Conservation (phyloP, 64 coral and sea anemone genomes). For the Acropora yongei region DNA sequence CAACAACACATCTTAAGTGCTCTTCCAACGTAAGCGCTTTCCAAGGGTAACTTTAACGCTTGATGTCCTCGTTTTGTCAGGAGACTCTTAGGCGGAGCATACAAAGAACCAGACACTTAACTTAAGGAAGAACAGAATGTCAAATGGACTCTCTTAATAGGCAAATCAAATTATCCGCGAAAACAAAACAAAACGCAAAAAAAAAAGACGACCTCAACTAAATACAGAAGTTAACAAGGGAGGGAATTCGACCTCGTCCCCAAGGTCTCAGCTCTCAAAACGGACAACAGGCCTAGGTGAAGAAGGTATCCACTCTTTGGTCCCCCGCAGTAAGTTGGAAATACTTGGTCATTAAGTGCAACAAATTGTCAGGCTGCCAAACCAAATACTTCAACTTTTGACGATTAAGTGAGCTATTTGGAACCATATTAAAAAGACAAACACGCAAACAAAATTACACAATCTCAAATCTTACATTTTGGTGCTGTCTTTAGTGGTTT, state of each 20-base stretch:
- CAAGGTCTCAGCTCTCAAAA: no score
- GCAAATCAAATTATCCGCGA: background rate
- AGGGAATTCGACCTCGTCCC: no score
- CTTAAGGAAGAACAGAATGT: background rate
- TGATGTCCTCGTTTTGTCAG: background rate
- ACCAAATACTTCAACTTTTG: background rate
- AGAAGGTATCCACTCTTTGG: no score
- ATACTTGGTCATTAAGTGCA: no score
- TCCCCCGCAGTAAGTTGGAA: no score
- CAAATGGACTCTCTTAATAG: background rate
- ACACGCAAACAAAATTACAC: background rate
- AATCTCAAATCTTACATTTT: background rate
- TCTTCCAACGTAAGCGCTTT: conserved; percentile 7
- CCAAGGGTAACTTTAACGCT: background rate
- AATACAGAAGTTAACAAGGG: background rate
- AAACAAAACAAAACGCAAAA: background rate
- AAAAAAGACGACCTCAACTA: background rate
- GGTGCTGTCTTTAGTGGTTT: background rate
- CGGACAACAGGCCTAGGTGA: no score
- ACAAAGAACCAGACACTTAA: background rate
- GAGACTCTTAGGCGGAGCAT: background rate
- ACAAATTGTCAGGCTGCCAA: background rate
- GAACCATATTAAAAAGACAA: background rate
- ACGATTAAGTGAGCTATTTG: background rate
- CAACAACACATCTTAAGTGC: background rate